Percentiles rank a stretch among this genome's conserved stretches.
phyloP scores from a whole-genome alignment of 1,140 invertebrate genomes.

The Philotrypesis tridentata region DNA sequence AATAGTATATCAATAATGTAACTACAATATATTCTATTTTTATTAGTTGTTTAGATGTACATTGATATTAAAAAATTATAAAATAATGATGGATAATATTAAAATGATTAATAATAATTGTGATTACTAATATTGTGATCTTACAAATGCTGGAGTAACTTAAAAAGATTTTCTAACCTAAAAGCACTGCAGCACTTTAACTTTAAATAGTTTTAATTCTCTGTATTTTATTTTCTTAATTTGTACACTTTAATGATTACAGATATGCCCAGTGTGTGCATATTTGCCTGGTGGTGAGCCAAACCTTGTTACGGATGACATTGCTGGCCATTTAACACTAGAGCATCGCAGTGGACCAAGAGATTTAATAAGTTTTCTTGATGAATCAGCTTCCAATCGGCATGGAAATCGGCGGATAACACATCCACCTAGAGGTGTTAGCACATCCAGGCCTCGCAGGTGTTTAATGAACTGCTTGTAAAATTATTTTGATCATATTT shows the following conservation, averaged over 20 bases:
- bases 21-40: not conserved
- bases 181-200: not conserved
- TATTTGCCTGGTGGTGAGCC: slow-evolving; percentile 96
- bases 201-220: not conserved
- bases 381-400: slow-evolving; percentile 88
- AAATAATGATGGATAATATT: not conserved
- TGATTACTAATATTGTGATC: not conserved
- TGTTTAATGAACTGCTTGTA: slow-evolving; percentile 45
- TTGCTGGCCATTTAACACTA: slow-evolving; percentile 94
- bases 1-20: slow-evolving; percentile 18
- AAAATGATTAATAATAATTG: not conserved
- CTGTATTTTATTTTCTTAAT: not conserved
- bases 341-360: slow-evolving; percentile 92
- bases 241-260: not conserved
- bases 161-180: slow-evolving; percentile 30
- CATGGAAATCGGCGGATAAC: slow-evolving; percentile 90
- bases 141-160: not conserved
- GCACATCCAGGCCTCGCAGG: slow-evolving; percentile 83
- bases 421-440: slow-evolving; percentile 84
- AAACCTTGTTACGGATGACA: slow-evolving; percentile 98
- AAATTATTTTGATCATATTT: not conserved
- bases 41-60: no score
- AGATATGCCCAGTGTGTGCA: slow-evolving; percentile 97
- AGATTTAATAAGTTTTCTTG: slow-evolving; percentile 91
- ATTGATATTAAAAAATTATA: not conserved